Percentiles rank a stretch among this genome's conserved stretches.
These are phyloP conservation scores for Drosophila repleta DNA, from an alignment of 1,140 invertebrate genomes.

Conservation along the genomic window DNA sequence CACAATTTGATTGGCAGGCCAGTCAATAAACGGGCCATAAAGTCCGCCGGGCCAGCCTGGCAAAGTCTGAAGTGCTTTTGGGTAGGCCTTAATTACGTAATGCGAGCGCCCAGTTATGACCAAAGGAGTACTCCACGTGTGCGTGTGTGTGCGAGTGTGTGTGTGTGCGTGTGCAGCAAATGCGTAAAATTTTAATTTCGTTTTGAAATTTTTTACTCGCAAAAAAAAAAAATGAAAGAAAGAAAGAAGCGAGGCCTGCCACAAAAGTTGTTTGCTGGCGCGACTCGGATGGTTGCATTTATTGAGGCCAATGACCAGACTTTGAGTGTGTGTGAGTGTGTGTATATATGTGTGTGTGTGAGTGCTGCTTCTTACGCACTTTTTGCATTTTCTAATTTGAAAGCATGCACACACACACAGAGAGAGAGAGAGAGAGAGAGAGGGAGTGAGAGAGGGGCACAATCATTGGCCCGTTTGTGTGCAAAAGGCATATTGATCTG, in stretches of 20 bases:
- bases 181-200: constrained; percentile 81
- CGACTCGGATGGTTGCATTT: constrained; percentile 52
- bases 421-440: constrained; percentile 4
- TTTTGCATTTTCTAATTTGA: constrained; percentile 77
- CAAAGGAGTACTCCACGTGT: constrained; percentile 67
- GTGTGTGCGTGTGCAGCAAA: constrained; percentile 56
- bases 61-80: constrained; percentile 79
- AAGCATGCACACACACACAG: constrained; percentile 37
- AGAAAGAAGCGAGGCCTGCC: constrained; percentile 37
- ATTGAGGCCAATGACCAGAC: constrained; percentile 77
- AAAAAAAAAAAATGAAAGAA: constrained; percentile 38
- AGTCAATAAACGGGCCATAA: constrained; percentile 59
- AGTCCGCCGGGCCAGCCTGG: constrained; percentile 19
- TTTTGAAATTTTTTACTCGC: constrained; percentile 76
- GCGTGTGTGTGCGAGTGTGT: constrained; percentile 9
- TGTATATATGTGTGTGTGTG: constrained; percentile 18
- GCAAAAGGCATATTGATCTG: constrained; percentile 70
- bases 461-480: constrained; percentile 63
- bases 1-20: constrained; percentile 74
- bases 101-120: constrained; percentile 76
- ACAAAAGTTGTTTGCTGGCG: constrained; percentile 65
- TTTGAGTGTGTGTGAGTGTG: neutral
- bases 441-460: constrained; percentile 12
- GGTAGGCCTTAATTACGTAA: constrained; percentile 80
- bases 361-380: constrained; percentile 75